phyloP scores from a whole-genome alignment of 2,797 vertebrate genomes.

The Lophius americanus region DNA sequence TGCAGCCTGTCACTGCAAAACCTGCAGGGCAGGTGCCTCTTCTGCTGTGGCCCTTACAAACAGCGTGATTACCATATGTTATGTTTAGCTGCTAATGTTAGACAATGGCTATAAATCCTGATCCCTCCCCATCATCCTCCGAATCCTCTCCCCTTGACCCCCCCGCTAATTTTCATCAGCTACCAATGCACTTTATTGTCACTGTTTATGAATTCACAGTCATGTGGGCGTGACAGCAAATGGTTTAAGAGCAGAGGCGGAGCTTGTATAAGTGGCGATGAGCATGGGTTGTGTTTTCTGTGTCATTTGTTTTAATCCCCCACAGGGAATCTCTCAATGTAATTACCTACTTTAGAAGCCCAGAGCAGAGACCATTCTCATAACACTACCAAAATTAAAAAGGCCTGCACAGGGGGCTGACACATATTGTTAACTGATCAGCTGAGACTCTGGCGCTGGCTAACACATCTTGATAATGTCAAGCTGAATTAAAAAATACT shows the following conservation, averaged over 20 bases:
- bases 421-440: slow-evolving; percentile 64
- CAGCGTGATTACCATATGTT: slow-evolving; percentile 60
- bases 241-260: slow-evolving; percentile 45
- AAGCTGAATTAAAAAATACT: slow-evolving; percentile 17
- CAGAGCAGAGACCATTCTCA: slow-evolving; percentile 62
- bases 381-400: slow-evolving; percentile 67
- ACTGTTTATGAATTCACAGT: slow-evolving; percentile 52
- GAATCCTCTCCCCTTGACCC: slow-evolving; percentile 34
- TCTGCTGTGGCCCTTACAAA: slow-evolving; percentile 36
- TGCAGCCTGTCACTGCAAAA: slow-evolving; percentile 61
- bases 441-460: slow-evolving; percentile 29
- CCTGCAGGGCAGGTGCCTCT: slow-evolving; percentile 66
- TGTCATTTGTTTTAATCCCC: slow-evolving; percentile 79
- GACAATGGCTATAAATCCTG: slow-evolving; percentile 51
- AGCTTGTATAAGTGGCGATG: slow-evolving; percentile 40
- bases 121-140: slow-evolving; percentile 35
- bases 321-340: slow-evolving; percentile 69
- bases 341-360: slow-evolving; percentile 77
- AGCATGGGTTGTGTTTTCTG: slow-evolving; percentile 59
- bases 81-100: slow-evolving; percentile 54
- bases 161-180: slow-evolving; percentile 62
- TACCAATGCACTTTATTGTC: slow-evolving; percentile 62
- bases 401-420: slow-evolving; percentile 34
- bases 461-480: slow-evolving; percentile 35
- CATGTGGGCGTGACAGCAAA: slow-evolving; percentile 55